Evolutionary conservation across 2,797 vertebrate species (phyloP).

Genomic region (Hydrocynus forskahlii): DNA sequence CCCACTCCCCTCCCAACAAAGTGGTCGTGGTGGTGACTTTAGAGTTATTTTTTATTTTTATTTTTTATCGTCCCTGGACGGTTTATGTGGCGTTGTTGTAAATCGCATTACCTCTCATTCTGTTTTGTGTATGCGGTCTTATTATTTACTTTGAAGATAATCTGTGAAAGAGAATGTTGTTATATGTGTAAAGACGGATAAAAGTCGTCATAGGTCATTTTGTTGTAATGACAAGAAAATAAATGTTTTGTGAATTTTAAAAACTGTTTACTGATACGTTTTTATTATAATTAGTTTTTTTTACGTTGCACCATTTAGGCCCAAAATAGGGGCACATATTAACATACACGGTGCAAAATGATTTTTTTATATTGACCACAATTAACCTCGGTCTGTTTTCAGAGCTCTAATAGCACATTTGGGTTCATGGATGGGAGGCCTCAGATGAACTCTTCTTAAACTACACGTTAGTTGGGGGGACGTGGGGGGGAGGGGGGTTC

Average conservation of each 20-base stretch:
- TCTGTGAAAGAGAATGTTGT: constrained; percentile 85
- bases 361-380: not conserved
- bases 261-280: constrained; percentile 55
- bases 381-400: not conserved
- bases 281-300: too few species aligned
- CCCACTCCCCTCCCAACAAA: constrained; percentile 57
- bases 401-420: not conserved
- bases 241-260: constrained; percentile 94
- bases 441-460: not conserved
- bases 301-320: not conserved
- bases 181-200: constrained; percentile 82
- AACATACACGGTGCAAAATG: not conserved
- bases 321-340: not conserved
- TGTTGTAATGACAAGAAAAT: constrained; percentile 93
- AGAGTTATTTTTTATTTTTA: constrained; percentile 71
- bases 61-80: constrained; percentile 79
- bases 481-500: too few species aligned
- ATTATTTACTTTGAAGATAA: constrained; percentile 80
- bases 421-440: not conserved
- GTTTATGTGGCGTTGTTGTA: constrained; percentile 75
- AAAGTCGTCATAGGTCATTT: constrained; percentile 79
- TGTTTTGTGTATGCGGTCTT: constrained; percentile 80
- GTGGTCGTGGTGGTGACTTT: constrained; percentile 76
- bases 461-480: too few species aligned
- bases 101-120: constrained; percentile 76